Percentiles rank a stretch among this genome's conserved stretches.
Evolutionary conservation across 2,797 vertebrate species (phyloP).

Genomic region (Smutsia gigantea): DNA sequence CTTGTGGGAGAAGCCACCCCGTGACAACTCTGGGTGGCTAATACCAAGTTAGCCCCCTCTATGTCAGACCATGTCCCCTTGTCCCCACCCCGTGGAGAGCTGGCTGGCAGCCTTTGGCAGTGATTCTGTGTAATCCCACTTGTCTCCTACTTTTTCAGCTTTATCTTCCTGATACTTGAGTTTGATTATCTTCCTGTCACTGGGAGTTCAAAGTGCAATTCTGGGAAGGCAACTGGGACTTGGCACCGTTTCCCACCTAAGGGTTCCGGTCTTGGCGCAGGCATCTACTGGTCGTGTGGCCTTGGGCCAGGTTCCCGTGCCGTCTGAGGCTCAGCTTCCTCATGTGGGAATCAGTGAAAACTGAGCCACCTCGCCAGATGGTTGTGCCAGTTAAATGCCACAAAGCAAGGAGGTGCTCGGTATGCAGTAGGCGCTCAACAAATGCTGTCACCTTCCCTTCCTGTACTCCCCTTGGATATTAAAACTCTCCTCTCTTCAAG

Average conservation of each 20-base stretch:
- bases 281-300: not conserved
- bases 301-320: not conserved
- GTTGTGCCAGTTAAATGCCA: not conserved
- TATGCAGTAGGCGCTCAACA: not conserved
- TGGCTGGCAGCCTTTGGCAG: not conserved
- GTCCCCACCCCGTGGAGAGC: accelerated
- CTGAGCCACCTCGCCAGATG: not conserved
- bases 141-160: not conserved
- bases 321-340: not conserved
- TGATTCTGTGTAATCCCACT: not conserved
- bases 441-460: not conserved
- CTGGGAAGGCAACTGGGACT: not conserved
- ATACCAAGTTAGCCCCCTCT: not conserved
- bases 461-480: not conserved
- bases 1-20: not conserved
- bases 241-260: not conserved
- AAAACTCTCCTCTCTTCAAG: not conserved
- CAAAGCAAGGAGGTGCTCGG: not conserved
- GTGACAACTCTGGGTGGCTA: accelerated
- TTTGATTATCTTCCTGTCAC: not conserved
- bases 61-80: not conserved
- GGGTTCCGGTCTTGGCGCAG: not conserved
- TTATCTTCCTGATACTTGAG: not conserved
- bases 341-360: not conserved
- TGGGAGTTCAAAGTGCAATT: not conserved